Evolutionary conservation across 2,113 vertebrate genomes (phyloP).

Genomic region (Daboia siamensis): DNA sequence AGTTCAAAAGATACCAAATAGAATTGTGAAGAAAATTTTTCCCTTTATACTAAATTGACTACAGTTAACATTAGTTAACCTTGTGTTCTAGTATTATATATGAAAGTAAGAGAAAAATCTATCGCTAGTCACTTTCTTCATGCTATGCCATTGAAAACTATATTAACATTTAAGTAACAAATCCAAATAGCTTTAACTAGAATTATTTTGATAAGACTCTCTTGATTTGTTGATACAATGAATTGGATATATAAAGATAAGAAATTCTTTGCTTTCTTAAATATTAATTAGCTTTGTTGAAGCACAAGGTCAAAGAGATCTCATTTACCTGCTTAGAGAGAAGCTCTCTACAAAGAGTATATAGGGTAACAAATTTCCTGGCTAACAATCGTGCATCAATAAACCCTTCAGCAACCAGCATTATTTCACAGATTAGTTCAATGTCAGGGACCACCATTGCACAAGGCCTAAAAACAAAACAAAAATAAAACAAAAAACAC

Average conservation of each 20-base stretch:
- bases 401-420: constrained; percentile 82
- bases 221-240: background rate
- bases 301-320: background rate
- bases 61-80: background rate
- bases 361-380: constrained; percentile 78
- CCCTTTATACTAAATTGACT: background rate
- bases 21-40: background rate
- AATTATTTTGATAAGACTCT: background rate
- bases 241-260: background rate
- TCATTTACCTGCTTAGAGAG: constrained; percentile 80
- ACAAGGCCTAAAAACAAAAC: constrained; percentile 70
- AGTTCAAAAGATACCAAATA: background rate
- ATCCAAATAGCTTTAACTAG: background rate
- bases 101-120: background rate
- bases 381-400: constrained; percentile 68
- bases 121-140: background rate
- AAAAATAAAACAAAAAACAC: background rate
- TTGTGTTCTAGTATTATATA: background rate
- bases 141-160: background rate
- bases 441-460: constrained; percentile 81
- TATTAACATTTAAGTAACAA: background rate
- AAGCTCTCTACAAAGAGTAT: constrained; percentile 76
- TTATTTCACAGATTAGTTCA: constrained; percentile 85
- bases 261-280: constrained; percentile 21
- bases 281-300: background rate